These are phyloP conservation scores for Deilephila porcellus DNA, from an alignment of 2,888 invertebrate species.

Conservation along the genomic window DNA sequence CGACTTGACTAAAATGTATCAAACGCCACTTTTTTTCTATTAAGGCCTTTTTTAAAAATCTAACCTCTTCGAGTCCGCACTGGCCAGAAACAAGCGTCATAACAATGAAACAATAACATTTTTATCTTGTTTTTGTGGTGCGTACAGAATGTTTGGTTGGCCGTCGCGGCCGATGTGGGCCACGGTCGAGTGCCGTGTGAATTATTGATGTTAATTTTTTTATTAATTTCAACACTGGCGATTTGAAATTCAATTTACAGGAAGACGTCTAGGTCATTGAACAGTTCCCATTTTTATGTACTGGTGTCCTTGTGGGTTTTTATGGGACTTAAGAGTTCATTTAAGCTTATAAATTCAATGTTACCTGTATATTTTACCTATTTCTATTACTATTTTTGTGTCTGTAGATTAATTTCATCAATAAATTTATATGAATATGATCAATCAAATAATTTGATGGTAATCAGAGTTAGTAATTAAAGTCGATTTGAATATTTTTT, in stretches of 20 bases:
- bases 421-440: too few species aligned
- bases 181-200: constrained; percentile 33
- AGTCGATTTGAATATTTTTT: neutral
- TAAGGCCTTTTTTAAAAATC: too few species aligned
- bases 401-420: too few species aligned
- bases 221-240: constrained; percentile 38
- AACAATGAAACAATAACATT: constrained; percentile 22
- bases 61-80: neutral
- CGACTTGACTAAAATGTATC: too few species aligned
- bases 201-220: constrained; percentile 34
- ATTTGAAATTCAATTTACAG: constrained; percentile 23
- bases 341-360: neutral
- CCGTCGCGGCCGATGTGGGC: constrained; percentile 31
- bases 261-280: constrained; percentile 21
- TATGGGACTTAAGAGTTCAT: neutral
- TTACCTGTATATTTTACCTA: neutral
- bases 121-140: constrained; percentile 16
- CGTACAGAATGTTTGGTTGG: constrained; percentile 23
- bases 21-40: neutral
- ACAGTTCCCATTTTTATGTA: constrained; percentile 8
- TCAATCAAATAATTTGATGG: too few species aligned
- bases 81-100: neutral
- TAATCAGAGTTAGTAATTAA: too few species aligned
- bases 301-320: neutral
- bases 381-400: too few species aligned